Conservation (phyloP, 2,888 invertebrate genomes). For the Slavum lentiscoides region DNA sequence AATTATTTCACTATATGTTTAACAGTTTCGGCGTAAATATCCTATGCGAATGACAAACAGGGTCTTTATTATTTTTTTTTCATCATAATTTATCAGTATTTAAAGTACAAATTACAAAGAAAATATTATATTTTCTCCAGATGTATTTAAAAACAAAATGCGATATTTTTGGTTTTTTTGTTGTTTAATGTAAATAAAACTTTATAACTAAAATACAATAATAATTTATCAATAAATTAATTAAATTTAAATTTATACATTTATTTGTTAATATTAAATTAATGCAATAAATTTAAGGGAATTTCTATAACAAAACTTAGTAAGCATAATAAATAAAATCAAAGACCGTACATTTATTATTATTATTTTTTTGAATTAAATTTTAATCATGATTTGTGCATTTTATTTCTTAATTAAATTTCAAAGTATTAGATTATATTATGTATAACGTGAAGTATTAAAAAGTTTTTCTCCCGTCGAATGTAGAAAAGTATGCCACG, state of each 20-base stretch:
- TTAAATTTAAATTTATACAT: too few relatives aligned
- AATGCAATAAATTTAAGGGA: too few relatives aligned
- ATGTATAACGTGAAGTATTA: neutral
- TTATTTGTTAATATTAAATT: too few relatives aligned
- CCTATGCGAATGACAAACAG: too few relatives aligned
- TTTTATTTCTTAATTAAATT: constrained; percentile 22
- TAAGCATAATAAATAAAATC: neutral
- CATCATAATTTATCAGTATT: too few relatives aligned
- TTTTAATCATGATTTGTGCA: constrained; percentile 24
- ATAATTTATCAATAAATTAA: too few relatives aligned
- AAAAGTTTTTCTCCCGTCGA: constrained; percentile 16
- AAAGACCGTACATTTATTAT: neutral
- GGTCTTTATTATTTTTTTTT: too few relatives aligned
- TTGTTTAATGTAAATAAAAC: neutral
- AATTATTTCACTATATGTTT: too few relatives aligned
- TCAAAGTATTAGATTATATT: neutral
- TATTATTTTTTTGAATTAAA: constrained; percentile 4
- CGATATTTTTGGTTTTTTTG: too few relatives aligned
- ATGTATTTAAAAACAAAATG: neutral
- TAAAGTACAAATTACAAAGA: too few relatives aligned
- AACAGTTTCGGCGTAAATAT: too few relatives aligned
- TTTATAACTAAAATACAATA: neutral
- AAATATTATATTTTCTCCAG: too few relatives aligned
- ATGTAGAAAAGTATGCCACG: neutral
- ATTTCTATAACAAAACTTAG: neutral